Base-by-base conservation (phyloP, 64 coral and sea anemone genomes). In the Exaiptasia diaphana region DNA sequence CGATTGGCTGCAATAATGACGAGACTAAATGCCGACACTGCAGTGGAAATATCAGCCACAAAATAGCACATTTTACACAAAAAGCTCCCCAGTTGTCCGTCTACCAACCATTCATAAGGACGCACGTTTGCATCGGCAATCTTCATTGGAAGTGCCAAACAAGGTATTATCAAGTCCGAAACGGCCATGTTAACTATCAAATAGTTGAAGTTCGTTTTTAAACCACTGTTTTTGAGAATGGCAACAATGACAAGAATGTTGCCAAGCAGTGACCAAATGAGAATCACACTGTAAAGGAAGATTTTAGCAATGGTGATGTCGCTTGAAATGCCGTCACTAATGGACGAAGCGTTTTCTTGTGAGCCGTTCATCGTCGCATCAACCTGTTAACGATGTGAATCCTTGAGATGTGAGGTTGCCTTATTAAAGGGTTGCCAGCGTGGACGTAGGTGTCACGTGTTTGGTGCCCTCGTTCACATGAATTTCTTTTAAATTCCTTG, bases 121-220 rank as follows among this genome's bases (percentile, higher is more conserved):
- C 18, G 18, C 1, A 38, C 4, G 7, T 11, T 2, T 13, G 53
- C 73, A 10, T 77, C 32, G 8, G 44, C 25, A 57, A 77, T 77
- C 1, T n/a, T 9, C 21, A 20, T 1, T 24, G 74, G 74, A 21
- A 77, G 13, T 22, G 18, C n/a, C 28, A 77, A 40, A 0, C 54
- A 5, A 3, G 50, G 50, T 11, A 77, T 53, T 6, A 77, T 6
- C 4, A 77, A 37, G 27, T 77, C 74, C 15, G 74, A 58, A 33
- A 77, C 74, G 3, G 74, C 74, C 52, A 58, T 58, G 50, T 77
- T 77, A n/a, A 38, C 50, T 31, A 77, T 59, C 30, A 77, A 36
- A 77, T 77, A 77, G 24, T 77, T 77, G 3, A 56, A 27, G 41
- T 56, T 77, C 4, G 74, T 77, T 58, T 77, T 35, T 36, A 77